Conservation (phyloP, 1,140 invertebrate genomes). For the Drosophila neocordata region DNA sequence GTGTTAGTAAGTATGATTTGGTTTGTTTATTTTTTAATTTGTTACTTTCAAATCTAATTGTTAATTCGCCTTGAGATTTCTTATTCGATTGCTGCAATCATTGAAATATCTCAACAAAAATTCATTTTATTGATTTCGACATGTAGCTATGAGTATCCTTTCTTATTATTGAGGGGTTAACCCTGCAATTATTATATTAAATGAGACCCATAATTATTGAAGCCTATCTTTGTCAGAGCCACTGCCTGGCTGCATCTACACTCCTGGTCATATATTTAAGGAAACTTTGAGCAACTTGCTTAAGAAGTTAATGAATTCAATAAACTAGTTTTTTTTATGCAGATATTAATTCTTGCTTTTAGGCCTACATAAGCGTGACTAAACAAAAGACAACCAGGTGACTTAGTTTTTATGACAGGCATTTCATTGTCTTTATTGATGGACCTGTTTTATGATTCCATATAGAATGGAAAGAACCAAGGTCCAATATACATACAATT, state of each 20-base stretch:
- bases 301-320: background rate
- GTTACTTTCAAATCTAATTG: slow-evolving; percentile 51
- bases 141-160: slow-evolving; percentile 38
- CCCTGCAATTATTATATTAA: slow-evolving; percentile 50
- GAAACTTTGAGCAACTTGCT: background rate
- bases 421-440: background rate
- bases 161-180: slow-evolving; percentile 20
- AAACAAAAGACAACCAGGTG: background rate
- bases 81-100: slow-evolving; percentile 1
- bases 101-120: slow-evolving; percentile 33
- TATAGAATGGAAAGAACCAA: too few relatives aligned
- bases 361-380: background rate
- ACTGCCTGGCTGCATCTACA: slow-evolving; percentile 3
- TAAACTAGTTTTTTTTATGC: background rate
- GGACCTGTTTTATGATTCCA: background rate
- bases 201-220: slow-evolving; percentile 45
- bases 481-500: too few relatives aligned
- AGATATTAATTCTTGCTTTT: background rate
- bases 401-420: background rate
- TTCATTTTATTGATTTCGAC: slow-evolving; percentile 43
- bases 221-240: slow-evolving; percentile 29
- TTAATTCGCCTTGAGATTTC: slow-evolving; percentile 44
- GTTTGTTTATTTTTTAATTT: slow-evolving; percentile 38
- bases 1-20: too few relatives aligned
- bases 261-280: slow-evolving; percentile 13